Evolutionary conservation across 53 echinoderm and acorn worm species (phyloP), one percentile per base, ranked within the genome.

Genomic region (Holothuria leucospilota): DNA sequence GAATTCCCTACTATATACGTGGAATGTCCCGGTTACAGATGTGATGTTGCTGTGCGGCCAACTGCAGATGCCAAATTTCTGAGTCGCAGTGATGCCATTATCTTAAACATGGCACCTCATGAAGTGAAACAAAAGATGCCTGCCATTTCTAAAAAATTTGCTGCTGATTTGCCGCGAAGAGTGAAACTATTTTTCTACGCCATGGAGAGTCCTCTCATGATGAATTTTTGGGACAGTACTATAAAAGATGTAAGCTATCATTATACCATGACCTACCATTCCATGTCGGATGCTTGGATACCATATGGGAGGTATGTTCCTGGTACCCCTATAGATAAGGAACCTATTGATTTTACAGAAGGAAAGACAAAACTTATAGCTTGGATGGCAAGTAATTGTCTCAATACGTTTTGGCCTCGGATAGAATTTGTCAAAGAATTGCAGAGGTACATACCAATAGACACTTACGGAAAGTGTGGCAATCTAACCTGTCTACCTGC

Each of bases 361-460:
- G 86, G 85, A 28, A 95, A 95, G 61, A 95, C 92, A 0, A 42
- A 65, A 26, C 87, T 92, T 28, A 38, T 92, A 1, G 89, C 92
- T 3, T 95, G 95, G 95, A 95, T 92, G 86, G 95, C 95, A 59
- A 95, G 95, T 62, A 95, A 95, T 61, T 95, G 95, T 72, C 39
- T 88, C 39, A 90, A 92, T 46, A 95, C 95, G 16, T 95, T 95
- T 88, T 95, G 95, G 95, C 95, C 95, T 0, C 90, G 95, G 4
- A 26, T 71, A 28, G 92, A 95, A 46, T 95, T 92, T 77, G 95
- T 95, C 6, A 78, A 68, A 18, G 89, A 89, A 59, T 82, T 95
- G 24, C 70, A 86, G 41, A 84, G 89, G 18, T 86, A 86, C 71
- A 24, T 95, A 58, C 86, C 85, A 0, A 85, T 95, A 24, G 95